Evolutionary conservation across 2,888 invertebrate species (phyloP).

Genomic region (Seira ritae): DNA sequence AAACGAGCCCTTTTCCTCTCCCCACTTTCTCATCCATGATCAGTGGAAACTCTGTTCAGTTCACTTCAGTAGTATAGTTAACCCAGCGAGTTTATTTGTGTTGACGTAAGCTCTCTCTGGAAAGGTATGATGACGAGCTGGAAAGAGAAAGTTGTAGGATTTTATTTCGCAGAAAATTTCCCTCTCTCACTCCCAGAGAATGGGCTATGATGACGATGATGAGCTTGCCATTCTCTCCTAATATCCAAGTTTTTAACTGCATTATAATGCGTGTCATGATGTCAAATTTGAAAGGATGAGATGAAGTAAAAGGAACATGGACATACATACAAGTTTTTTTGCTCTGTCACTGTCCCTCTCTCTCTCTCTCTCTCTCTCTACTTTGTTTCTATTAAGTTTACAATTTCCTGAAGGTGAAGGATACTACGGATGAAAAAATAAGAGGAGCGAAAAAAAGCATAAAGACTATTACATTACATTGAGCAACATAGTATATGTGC

Average conservation of each 20-base stretch:
- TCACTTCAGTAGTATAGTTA: no score
- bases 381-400: neutral
- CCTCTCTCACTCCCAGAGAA: no score
- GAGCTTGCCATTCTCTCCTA: neutral
- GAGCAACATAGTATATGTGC: no score
- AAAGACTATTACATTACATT: no score
- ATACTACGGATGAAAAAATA: neutral
- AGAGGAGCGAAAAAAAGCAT: neutral
- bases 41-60: no score
- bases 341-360: no score
- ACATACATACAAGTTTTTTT: no score
- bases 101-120: neutral
- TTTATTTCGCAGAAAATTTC: no score
- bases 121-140: neutral
- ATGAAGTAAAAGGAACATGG: no score
- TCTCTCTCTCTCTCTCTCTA: no score
- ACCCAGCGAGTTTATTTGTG: neutral
- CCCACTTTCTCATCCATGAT: neutral
- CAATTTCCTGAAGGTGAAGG: neutral
- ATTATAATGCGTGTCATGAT: neutral
- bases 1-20: neutral
- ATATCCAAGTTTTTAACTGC: neutral
- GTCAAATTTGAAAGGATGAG: slow-evolving; percentile 1
- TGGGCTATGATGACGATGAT: no score
- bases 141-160: no score